Conservation (phyloP, 1,140 invertebrate genomes). For the Phortica variegata region DNA sequence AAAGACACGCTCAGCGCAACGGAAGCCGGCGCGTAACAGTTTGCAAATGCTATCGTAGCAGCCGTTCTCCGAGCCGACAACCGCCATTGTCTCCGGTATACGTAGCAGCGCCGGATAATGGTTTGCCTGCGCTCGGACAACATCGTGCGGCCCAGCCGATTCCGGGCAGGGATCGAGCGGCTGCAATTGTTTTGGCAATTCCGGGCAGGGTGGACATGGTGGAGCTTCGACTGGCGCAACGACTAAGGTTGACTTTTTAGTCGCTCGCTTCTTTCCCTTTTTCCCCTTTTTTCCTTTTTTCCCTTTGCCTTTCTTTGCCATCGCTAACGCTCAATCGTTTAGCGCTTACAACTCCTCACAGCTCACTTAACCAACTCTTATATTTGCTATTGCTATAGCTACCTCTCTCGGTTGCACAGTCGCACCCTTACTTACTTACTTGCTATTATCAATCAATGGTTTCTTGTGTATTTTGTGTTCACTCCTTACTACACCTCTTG, state of each 20-base stretch:
- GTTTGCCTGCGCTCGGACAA: constrained; percentile 40
- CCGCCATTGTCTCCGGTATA: constrained; percentile 48
- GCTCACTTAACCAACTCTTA: too few species aligned
- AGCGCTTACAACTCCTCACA: too few species aligned
- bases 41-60: constrained; percentile 54
- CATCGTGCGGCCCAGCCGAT: constrained; percentile 32
- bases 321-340: neutral
- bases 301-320: constrained; percentile 17
- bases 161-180: constrained; percentile 39
- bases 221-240: constrained; percentile 9
- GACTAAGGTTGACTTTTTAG: constrained; percentile 10
- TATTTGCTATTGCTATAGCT: too few species aligned
- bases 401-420: too few species aligned
- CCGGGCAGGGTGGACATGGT: constrained; percentile 31
- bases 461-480: too few species aligned
- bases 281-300: constrained; percentile 22
- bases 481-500: too few species aligned
- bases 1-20: constrained; percentile 48
- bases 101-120: constrained; percentile 45
- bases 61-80: constrained; percentile 50
- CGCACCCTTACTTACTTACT: neutral
- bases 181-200: constrained; percentile 31
- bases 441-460: too few species aligned
- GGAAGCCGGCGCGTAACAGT: constrained; percentile 44
- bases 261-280: constrained; percentile 15